These are phyloP conservation scores for Otocyon megalotis DNA, from an alignment of 2,113 vertebrate species.

Conservation along the genomic window DNA sequence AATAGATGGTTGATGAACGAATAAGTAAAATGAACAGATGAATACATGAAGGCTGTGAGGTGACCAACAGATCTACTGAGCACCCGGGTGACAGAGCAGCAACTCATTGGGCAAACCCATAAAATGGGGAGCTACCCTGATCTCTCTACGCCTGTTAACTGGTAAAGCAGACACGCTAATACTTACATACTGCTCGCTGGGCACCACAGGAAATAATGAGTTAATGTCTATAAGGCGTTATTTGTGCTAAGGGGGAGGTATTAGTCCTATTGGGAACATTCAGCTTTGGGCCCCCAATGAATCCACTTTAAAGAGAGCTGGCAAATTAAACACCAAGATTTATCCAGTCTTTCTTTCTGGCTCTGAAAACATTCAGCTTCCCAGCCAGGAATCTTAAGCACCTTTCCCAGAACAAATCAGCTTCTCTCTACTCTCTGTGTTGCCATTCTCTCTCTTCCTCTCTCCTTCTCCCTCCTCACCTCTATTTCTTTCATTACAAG, in stretches of 20 bases:
- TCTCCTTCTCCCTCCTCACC: rapidly evolving
- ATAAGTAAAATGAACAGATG: background rate
- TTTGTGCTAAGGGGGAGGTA: slow-evolving; percentile 38
- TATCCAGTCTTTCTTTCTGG: background rate
- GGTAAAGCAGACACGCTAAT: slow-evolving; percentile 60
- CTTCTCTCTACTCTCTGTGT: background rate
- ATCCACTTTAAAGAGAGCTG: background rate
- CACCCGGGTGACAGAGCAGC: background rate
- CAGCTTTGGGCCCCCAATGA: background rate
- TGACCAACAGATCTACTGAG: background rate
- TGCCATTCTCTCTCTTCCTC: background rate
- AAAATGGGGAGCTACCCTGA: background rate
- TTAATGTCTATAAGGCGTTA: slow-evolving; percentile 39
- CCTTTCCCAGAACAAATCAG: background rate
- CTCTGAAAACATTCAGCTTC: background rate
- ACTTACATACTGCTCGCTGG: slow-evolving; percentile 31
- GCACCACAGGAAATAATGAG: slow-evolving; percentile 62
- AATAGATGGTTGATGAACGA: background rate
- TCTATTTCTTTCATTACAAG: background rate
- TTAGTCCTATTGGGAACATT: slow-evolving; percentile 1
- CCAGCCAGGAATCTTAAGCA: background rate
- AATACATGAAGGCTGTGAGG: background rate
- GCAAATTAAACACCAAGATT: background rate
- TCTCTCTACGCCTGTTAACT: slow-evolving; percentile 50
- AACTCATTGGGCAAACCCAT: slow-evolving; percentile 15